Evolutionary conservation across 1,140 invertebrate species (phyloP).

Genomic region (Neodiprion fabricii): DNA sequence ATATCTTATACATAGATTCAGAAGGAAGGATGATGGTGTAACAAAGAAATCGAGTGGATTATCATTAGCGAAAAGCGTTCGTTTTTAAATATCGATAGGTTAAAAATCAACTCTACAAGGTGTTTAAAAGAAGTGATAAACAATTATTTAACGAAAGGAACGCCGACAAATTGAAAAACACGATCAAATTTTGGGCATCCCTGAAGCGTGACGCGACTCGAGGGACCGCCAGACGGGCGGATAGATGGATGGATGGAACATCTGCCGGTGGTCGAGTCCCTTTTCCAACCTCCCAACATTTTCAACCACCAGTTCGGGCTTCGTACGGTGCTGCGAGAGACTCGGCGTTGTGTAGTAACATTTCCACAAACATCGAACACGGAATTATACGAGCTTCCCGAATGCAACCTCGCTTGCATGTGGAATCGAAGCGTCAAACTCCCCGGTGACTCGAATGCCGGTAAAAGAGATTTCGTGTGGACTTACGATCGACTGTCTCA

Average conservation of each 20-base stretch:
- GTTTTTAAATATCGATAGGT: too few species aligned
- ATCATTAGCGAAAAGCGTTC: too few species aligned
- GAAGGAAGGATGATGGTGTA: too few species aligned
- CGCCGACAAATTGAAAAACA: too few species aligned
- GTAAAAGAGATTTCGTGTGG: background rate
- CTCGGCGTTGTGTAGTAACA: background rate
- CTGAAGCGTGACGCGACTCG: slow-evolving; percentile 25
- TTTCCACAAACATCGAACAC: background rate
- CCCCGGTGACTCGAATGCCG: slow-evolving; percentile 10
- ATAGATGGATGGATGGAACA: slow-evolving; percentile 47
- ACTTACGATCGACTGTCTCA: background rate
- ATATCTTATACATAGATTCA: too few species aligned
- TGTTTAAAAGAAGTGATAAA: too few species aligned
- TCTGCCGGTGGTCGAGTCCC: slow-evolving; percentile 53
- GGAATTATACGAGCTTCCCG: too few species aligned
- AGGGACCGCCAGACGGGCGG: background rate
- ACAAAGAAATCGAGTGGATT: too few species aligned
- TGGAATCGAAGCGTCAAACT: background rate
- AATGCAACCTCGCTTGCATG: background rate
- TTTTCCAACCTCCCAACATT: slow-evolving; percentile 1
- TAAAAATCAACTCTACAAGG: too few species aligned
- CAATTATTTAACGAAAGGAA: too few species aligned
- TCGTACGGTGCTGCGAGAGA: background rate
- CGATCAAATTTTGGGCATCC: slow-evolving; percentile 4
- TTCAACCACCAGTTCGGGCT: background rate